Evolutionary conservation across 2,888 invertebrate species (phyloP).

Genomic region (Parochlus steinenii): DNA sequence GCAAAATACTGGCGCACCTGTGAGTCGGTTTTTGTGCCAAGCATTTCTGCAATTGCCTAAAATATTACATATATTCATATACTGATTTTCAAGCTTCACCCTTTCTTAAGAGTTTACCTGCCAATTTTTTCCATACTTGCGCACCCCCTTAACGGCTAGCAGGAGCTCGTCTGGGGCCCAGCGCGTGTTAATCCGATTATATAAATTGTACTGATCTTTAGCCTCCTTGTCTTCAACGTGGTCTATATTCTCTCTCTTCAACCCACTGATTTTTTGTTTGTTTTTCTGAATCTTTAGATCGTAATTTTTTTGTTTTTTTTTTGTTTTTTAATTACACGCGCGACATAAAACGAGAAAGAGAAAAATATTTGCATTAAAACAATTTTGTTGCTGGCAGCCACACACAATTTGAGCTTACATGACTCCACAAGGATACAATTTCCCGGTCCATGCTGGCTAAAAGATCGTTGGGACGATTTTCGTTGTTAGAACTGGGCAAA

Average conservation of each 20-base stretch:
- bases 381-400: constrained; percentile 1
- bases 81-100: background rate
- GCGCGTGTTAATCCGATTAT: constrained; percentile 55
- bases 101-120: constrained; percentile 39
- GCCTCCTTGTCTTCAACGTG: constrained; percentile 17
- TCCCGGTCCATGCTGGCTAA: constrained; percentile 87
- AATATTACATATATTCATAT: constrained; percentile 34
- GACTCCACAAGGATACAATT: constrained; percentile 85
- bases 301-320: constrained; percentile 16
- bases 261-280: constrained; percentile 76
- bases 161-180: constrained; percentile 90
- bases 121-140: constrained; percentile 70
- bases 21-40: constrained; percentile 88
- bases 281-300: constrained; percentile 75
- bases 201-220: constrained; percentile 23
- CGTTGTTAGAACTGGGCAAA: constrained; percentile 6
- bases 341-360: constrained; percentile 19
- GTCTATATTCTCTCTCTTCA: constrained; percentile 52
- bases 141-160: constrained; percentile 76
- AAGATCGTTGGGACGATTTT: constrained; percentile 47
- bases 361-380: constrained; percentile 5
- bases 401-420: constrained; percentile 47
- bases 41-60: constrained; percentile 83
- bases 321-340: constrained; percentile 19
- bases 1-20: constrained; percentile 85